Evolutionary conservation across 2,797 vertebrate species (phyloP), one percentile per base, ranked within the genome.

Genomic region (Phrynocephalus vlangalii): DNA sequence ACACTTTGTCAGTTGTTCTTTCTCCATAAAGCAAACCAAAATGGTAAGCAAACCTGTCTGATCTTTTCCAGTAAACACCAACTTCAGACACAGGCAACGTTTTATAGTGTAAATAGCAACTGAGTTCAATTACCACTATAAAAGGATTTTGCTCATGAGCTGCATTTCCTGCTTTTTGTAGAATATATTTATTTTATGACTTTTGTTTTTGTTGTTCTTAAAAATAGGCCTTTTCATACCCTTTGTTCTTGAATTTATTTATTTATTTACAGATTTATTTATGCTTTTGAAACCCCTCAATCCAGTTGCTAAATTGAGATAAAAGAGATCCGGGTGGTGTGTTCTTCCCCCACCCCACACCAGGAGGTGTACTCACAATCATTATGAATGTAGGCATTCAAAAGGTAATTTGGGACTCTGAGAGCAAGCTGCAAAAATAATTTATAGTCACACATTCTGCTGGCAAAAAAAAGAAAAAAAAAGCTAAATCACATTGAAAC

Each of bases 351-450:
- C 38, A 44, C 38, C 38, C 92, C 89, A 22, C 87, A 18, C 83
- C 72, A 71, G 87, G 86, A 86, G 86, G 90, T 90, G 15, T 91
- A 94, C 94, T 93, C 96, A 89, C 88, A 66, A 87, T 92, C 92
- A 93, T 94, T 95, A 96, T 88, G 90, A 91, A 95, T 94, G 91
- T 88, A 96, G 93, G 94, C 88, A 93, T 91, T 90, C 94, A 96
- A 96, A 94, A 91, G 93, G 94, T 91, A 95, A 94, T 95, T 92
- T 95, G 93, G 89, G 92, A 91, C 93, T 95, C 38, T 76, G 91
- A 95, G 92, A 95, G 77, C 79, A 93, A 88, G 91, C 92, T 95
- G 92, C 90, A 93, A 94, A 96, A 95, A 94, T 92, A 96, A 96
- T 94, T 96, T 95, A 94, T 85, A 92, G 83, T 94, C 93, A 88